These are phyloP conservation scores for Holothuria glaberrima DNA, from an alignment of 35 echinoderm and acorn worm species.

Conservation along the genomic window DNA sequence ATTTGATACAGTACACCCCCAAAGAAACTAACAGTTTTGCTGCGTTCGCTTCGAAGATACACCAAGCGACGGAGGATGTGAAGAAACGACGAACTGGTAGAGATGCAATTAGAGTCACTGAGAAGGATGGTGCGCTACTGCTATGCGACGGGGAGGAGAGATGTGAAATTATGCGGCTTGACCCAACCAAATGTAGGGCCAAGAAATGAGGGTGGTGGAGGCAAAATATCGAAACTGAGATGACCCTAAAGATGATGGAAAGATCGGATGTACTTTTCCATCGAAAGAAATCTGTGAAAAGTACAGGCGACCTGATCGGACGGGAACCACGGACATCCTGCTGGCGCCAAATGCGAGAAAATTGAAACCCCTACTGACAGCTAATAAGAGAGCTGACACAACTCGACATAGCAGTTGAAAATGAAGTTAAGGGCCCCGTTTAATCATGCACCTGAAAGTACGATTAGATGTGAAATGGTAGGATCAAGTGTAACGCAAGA, in stretches of 20 bases:
- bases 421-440: conserved; percentile 52
- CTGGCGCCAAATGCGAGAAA: conserved; percentile 50
- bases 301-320: conserved; percentile 35
- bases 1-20: no score
- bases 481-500: conserved; percentile 13
- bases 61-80: no score
- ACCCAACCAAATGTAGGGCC: no score
- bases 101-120: no score
- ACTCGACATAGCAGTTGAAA: conserved; percentile 25
- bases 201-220: no score
- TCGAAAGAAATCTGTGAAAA: neutral
- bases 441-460: conserved; percentile 50
- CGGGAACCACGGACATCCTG: conserved; percentile 18
- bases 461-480: neutral
- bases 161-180: no score
- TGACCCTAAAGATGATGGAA: neutral
- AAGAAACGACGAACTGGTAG: no score
- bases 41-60: no score
- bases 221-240: no score
- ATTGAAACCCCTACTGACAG: conserved; percentile 44
- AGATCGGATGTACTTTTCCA: conserved; percentile 14
- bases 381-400: conserved; percentile 39
- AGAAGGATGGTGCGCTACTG: no score
- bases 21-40: no score
- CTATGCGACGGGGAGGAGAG: no score